phyloP scores from a whole-genome alignment of 2,888 invertebrate species.

The Rotaria magnacalcarata region DNA sequence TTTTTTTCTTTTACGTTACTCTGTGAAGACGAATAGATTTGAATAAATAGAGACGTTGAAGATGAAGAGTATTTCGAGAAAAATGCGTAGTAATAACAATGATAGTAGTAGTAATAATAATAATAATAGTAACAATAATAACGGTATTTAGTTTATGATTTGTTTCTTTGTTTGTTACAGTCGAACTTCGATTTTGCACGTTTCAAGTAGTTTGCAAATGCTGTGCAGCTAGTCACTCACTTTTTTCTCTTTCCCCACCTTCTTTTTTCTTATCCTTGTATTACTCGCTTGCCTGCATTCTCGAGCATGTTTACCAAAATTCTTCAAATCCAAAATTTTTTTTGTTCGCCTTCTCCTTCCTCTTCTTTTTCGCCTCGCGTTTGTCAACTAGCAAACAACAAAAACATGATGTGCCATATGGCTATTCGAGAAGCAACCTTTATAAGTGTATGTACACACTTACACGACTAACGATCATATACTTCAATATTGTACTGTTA shows the following conservation, averaged over 20 bases:
- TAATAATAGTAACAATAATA: neutral
- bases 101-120: neutral
- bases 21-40: neutral
- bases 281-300: neutral
- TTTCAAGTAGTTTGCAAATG: conserved; percentile 13
- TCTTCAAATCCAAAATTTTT: neutral
- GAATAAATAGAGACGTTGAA: neutral
- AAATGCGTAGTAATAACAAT: neutral
- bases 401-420: neutral
- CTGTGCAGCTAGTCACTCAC: neutral
- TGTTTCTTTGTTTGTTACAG: conserved; percentile 14
- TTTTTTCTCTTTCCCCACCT: neutral
- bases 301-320: conserved; percentile 29
- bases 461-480: neutral
- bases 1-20: neutral
- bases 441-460: neutral
- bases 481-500: neutral
- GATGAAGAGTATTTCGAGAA: neutral
- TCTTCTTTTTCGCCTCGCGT: neutral
- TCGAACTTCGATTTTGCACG: neutral
- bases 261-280: conserved; percentile 28
- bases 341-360: neutral
- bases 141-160: neutral
- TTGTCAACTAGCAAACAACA: neutral
- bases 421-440: neutral